Evolutionary conservation across 2,888 invertebrate species (phyloP).

Genomic region (Mesopsocus fuscifrons): DNA sequence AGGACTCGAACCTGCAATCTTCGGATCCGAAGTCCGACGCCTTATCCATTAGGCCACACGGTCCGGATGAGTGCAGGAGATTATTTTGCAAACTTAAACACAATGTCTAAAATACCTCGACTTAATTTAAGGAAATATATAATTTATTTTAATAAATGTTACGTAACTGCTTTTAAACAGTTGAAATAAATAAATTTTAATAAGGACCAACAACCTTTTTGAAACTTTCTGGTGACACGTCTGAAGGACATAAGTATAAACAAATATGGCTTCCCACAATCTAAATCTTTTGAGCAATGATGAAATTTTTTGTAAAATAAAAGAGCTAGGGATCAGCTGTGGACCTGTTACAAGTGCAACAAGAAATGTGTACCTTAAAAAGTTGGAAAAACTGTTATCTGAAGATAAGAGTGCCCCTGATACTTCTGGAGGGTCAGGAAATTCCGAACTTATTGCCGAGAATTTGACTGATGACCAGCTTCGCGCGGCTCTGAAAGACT

Average conservation of each 20-base stretch:
- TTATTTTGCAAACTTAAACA: not conserved
- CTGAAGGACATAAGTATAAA: not conserved
- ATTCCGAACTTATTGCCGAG: too few species aligned
- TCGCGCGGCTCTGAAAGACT: not conserved
- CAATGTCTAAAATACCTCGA: too few species aligned
- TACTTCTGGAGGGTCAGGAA: not conserved
- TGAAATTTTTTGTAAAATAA: constrained; percentile 3
- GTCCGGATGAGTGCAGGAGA: not conserved
- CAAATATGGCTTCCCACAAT: not conserved
- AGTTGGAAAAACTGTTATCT: not conserved
- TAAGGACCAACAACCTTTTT: not conserved
- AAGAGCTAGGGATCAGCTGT: not conserved
- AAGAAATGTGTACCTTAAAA: not conserved
- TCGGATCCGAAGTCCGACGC: constrained; percentile 54
- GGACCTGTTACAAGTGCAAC: constrained; percentile 4
- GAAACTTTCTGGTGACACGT: not conserved
- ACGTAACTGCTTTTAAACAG: not conserved
- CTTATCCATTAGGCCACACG: constrained; percentile 47
- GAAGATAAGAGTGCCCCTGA: not conserved
- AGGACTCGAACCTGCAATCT: constrained; percentile 55
- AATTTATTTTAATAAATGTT: not conserved
- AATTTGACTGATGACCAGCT: not conserved
- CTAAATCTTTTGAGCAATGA: not conserved
- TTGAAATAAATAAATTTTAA: not conserved
- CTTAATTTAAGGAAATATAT: too few species aligned